phyloP scores from a whole-genome alignment of 1,140 invertebrate species.

The Drosophila subpulchrella region DNA sequence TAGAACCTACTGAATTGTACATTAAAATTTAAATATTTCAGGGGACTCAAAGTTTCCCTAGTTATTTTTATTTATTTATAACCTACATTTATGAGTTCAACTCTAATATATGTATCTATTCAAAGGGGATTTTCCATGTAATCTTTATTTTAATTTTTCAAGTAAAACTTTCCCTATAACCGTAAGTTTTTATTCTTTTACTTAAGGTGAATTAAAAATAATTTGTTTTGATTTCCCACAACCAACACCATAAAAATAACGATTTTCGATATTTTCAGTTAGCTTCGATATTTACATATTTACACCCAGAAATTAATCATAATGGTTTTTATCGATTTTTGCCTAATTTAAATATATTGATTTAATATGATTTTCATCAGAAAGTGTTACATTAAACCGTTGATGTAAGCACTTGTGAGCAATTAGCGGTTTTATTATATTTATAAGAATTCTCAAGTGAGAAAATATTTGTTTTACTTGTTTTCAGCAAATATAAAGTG shows the following conservation, averaged over 20 bases:
- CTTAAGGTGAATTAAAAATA: not conserved
- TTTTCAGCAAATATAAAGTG: too few relatives aligned
- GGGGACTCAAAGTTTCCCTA: not conserved
- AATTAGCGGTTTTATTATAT: not conserved
- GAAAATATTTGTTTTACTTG: not conserved
- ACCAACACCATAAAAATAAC: slow-evolving; percentile 10
- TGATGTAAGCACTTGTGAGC: too few relatives aligned
- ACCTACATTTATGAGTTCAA: not conserved
- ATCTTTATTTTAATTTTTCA: not conserved
- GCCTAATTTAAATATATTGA: not conserved
- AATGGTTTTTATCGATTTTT: not conserved
- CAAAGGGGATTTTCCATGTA: not conserved
- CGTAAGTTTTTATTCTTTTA: not conserved
- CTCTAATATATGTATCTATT: not conserved
- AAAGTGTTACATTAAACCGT: too few relatives aligned
- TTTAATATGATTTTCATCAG: not conserved
- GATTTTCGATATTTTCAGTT: not conserved
- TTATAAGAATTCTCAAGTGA: not conserved
- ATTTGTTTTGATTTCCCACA: not conserved
- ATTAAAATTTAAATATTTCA: not conserved
- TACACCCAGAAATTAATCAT: not conserved
- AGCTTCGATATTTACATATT: not conserved
- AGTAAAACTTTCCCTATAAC: not conserved
- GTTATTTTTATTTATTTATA: not conserved
- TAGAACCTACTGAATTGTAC: not conserved